Conservation (phyloP, 1,140 invertebrate species). For the Brachystomella parvula region DNA sequence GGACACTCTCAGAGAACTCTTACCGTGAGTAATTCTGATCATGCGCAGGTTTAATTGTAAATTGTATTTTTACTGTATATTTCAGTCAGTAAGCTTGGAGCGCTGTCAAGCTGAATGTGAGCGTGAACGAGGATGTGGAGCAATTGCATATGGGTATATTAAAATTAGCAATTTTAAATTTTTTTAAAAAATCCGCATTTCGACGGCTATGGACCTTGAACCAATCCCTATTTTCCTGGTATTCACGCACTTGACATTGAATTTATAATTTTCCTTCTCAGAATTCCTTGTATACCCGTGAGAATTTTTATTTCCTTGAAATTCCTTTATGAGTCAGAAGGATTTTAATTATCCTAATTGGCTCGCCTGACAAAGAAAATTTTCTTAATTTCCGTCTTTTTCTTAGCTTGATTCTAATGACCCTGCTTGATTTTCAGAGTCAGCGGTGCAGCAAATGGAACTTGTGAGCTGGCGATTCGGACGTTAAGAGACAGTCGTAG, state of each 20-base stretch:
- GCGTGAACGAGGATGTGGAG: conserved; percentile 28
- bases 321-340: neutral
- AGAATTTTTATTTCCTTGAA: neutral
- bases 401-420: neutral
- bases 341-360: conserved; percentile 1
- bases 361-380: conserved; percentile 1
- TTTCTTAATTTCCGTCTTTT: neutral
- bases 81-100: conserved; percentile 12
- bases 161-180: neutral
- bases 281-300: neutral
- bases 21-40: neutral
- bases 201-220: too few species aligned
- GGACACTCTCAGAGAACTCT: conserved; percentile 29
- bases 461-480: conserved; percentile 30
- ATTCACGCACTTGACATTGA: neutral
- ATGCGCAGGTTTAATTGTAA: neutral
- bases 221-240: neutral
- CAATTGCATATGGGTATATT: conserved; percentile 35
- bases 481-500: conserved; percentile 22
- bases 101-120: conserved; percentile 31
- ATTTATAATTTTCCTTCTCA: neutral
- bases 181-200: neutral
- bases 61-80: neutral
- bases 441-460: conserved; percentile 26
- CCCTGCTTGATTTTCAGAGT: neutral